Conservation (phyloP, 2,113 vertebrate species). For the Pollimyrus isidori region DNA sequence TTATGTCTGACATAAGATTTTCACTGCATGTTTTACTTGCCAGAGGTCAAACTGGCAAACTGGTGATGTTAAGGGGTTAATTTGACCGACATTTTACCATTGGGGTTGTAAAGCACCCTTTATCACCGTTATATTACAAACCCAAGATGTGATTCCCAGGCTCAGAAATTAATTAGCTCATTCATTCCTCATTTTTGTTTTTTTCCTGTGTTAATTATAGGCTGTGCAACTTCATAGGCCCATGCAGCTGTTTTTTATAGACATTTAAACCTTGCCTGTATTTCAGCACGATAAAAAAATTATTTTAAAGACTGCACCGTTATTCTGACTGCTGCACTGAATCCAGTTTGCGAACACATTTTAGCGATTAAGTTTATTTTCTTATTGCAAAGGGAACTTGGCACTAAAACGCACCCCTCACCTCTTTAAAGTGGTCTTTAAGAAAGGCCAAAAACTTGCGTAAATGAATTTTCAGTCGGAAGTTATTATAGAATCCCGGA, state of each 20-base stretch:
- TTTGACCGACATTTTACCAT: neutral
- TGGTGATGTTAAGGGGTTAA: neutral
- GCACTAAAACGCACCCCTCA: neutral
- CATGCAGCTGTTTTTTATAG: neutral
- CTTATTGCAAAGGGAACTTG: neutral
- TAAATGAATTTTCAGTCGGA: neutral
- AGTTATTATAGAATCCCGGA: neutral
- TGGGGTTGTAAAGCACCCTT: neutral
- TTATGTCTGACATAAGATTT: neutral
- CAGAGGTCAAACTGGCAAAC: neutral
- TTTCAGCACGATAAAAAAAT: neutral
- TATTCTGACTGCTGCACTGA: neutral
- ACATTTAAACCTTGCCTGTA: neutral
- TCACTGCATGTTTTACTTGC: too few species aligned
- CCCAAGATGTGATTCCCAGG: neutral
- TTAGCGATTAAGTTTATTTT: conserved; percentile 9
- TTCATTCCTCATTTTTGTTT: neutral
- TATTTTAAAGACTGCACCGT: neutral
- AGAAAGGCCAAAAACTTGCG: neutral
- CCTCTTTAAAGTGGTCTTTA: neutral
- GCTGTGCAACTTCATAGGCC: neutral
- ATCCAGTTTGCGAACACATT: neutral
- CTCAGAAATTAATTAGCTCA: neutral
- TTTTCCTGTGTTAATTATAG: neutral
- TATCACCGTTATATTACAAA: neutral